Evolutionary conservation across 2,797 vertebrate genomes (phyloP).

Genomic region (Pantherophis alleghaniensis): DNA sequence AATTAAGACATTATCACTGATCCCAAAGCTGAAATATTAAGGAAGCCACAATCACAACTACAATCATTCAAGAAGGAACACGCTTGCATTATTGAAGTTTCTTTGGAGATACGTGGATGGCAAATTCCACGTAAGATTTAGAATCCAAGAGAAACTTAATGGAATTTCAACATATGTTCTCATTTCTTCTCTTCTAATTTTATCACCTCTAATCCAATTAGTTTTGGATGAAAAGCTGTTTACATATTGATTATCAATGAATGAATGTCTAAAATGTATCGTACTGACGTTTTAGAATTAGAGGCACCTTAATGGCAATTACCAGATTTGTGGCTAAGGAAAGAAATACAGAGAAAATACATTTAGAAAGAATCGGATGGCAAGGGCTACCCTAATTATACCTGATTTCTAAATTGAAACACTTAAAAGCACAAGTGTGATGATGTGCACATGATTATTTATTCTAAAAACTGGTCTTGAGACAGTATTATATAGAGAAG

Average conservation of each 20-base stretch:
- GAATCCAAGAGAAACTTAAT: not conserved
- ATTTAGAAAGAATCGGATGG: not conserved
- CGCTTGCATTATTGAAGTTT: not conserved
- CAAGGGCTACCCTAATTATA: not conserved
- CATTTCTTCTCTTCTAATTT: not conserved
- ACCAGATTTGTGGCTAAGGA: not conserved
- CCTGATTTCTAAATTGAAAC: not conserved
- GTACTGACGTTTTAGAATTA: not conserved
- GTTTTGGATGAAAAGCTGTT: not conserved
- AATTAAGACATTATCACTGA: slow-evolving; percentile 48
- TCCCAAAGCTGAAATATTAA: not conserved
- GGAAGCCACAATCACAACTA: not conserved
- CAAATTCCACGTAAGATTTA: not conserved
- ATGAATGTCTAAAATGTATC: not conserved
- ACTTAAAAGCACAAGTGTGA: not conserved
- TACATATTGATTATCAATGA: not conserved
- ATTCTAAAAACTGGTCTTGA: not conserved
- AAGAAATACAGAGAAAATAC: not conserved
- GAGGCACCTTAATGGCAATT: not conserved
- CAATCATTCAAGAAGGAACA: not conserved
- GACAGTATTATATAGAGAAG: not conserved
- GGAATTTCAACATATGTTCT: not conserved
- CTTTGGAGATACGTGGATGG: not conserved
- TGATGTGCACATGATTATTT: not conserved
- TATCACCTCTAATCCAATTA: not conserved